Evolutionary conservation across 2,888 invertebrate species (phyloP), one percentile per base, ranked within the genome.

Genomic region (Orthonevra nobilis): DNA sequence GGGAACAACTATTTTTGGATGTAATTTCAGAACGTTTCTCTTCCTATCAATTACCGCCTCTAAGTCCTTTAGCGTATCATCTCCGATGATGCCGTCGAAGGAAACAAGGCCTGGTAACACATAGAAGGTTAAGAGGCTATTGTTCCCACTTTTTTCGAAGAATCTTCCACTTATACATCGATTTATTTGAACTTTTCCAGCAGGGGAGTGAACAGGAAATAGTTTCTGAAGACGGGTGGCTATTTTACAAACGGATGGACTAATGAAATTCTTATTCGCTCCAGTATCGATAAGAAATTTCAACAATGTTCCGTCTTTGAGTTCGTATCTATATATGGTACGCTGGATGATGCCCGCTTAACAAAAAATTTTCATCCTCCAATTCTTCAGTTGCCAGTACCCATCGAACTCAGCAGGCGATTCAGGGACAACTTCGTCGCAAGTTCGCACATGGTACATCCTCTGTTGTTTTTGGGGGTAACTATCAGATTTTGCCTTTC

Each of bases 21-120:
- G 32, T 9, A 32, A 32, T 32, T 32, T 32, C 10, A 64, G 46
- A 12, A 34, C 4, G 38, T 75, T 74, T 4, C 66, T 14, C 38
- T 60, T 74, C 23, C 81, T 20, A 50, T 81, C 69, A 19, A 81
- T 69, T 14, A 81, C 15, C 15, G 81, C 81, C 19, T 70, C 64
- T 14, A 81, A 32, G 6, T 70, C 61, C 14, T 81, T 81, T 26
- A 81, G 40, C 5, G 60, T 69, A 42, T 81, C 81, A 19, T 82
- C 75, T 3, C 81, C 81, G 5, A 82, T 81, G n/a, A 77, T 82
- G 6, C 75, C 81, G 32, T 74, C 69, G 44, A 81, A 82, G 7
- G 54, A 36, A 20, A 3, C 26, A 1, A 81, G 46, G 9, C 63
- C 56, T 7, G 77, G 72, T 19, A 69, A 32, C 5, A 77, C 34